phyloP scores from a whole-genome alignment of 2,113 vertebrate species.

The Suncus etruscus region DNA sequence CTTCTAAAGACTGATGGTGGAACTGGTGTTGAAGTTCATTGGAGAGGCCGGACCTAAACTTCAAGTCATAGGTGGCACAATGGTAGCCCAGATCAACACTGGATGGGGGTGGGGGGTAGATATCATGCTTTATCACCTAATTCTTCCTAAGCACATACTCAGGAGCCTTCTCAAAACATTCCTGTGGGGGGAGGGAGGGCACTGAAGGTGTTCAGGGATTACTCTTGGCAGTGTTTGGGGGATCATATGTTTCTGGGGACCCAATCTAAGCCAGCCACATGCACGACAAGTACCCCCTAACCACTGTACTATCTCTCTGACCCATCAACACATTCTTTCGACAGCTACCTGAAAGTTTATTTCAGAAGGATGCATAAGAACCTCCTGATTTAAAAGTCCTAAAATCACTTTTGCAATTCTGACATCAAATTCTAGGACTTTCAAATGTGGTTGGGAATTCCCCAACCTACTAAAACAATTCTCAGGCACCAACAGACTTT shows the following conservation, averaged over 20 bases:
- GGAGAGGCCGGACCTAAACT: neutral
- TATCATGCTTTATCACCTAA: neutral
- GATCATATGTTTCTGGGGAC: too few relatives aligned
- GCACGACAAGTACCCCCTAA: too few relatives aligned
- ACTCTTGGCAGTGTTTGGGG: too few relatives aligned
- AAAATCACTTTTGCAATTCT: neutral
- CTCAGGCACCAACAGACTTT: neutral
- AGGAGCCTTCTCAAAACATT: neutral
- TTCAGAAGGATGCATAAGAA: neutral
- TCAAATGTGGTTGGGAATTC: neutral
- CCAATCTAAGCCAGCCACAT: too few relatives aligned
- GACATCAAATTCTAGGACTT: neutral
- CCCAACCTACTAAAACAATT: neutral
- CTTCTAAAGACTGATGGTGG: neutral
- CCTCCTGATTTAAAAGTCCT: neutral
- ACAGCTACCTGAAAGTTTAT: too few relatives aligned
- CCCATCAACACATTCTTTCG: neutral
- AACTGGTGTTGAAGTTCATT: neutral
- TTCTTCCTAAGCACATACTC: neutral
- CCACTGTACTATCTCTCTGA: too few relatives aligned
- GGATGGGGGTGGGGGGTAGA: neutral
- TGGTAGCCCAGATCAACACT: neutral
- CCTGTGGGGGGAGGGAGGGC: too few relatives aligned
- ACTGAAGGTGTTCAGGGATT: too few relatives aligned
- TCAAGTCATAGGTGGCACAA: neutral